Evolutionary conservation across 92 coral and sea anemone species (phyloP), one percentile per base, ranked within the genome.

Genomic region (Zoanthus gigantus): DNA sequence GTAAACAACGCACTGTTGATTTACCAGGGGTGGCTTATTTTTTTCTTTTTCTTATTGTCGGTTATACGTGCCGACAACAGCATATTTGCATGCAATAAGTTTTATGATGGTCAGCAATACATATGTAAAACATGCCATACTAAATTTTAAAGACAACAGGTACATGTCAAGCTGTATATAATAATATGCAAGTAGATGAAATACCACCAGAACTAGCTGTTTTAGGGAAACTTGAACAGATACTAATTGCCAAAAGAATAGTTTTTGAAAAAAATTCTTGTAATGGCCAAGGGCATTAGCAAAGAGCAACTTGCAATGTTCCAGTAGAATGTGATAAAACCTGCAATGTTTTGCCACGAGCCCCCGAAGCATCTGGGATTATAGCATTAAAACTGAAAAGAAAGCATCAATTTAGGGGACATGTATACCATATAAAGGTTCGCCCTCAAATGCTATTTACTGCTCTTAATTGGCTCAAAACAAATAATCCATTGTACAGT

Each of bases 321-420:
- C 95, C 95, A 23, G 93, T 92, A 66, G 88, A 90, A 54, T 92
- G 95, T 92, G 95, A 93, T 50, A 73, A 90, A 88, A 93, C 95
- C 57, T 90, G 91, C 76, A 83, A 79, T 18, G 80, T 87, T 57
- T 78, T 93, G 71, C 95, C 95, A 29, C 95, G 93, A 66, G 79
- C 95, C 66, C 92, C 96, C 61, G 93, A 82, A 58, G 88, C 87
- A 66, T 90, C 95, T 65, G 95, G 95, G 63, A 92, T 84, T 15
- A 92, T 92, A 61, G 72, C 74, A 66, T 79, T 89, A 31, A 90
- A 90, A 75, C 67, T 91, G 72, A 88, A 88, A 83, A 76, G 93
- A 78, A 88, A 91, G 67, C 90, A 88, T 28, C 83, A 90, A 79
- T 93, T 93, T 75, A 93, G 93, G 58, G 95, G 95, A n/a, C 95